These are phyloP conservation scores for Aviceda subcristata DNA, from an alignment of 2,113 vertebrate genomes.

Conservation along the genomic window DNA sequence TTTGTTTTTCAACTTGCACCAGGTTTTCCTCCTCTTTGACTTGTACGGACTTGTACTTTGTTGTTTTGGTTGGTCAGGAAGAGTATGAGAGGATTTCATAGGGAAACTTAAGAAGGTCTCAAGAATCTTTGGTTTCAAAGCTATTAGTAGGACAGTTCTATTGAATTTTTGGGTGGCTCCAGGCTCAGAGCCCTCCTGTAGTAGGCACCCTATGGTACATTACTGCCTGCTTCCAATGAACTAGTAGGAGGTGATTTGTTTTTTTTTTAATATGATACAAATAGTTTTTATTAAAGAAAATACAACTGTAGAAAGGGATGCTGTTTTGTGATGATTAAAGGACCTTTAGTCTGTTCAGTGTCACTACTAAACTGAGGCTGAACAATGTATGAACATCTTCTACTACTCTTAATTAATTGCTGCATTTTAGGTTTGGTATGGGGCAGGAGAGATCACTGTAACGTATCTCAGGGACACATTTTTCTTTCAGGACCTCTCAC, in stretches of 20 bases:
- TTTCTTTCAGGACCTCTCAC: not conserved
- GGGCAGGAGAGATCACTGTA: not conserved
- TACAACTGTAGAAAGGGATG: not conserved
- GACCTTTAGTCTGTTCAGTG: slow-evolving; percentile 31
- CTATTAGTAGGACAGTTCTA: slow-evolving; percentile 14
- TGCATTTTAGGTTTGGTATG: not conserved
- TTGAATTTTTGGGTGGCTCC: slow-evolving; percentile 55
- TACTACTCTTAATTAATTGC: not conserved
- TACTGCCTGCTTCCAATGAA: slow-evolving; percentile 26
- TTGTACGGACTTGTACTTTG: not conserved
- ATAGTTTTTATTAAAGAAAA: slow-evolving; percentile 68
- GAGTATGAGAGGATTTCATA: slow-evolving; percentile 33
- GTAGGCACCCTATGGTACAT: slow-evolving; percentile 42
- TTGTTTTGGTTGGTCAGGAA: slow-evolving; percentile 64
- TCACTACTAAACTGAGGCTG: not conserved
- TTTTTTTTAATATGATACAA: slow-evolving; percentile 43
- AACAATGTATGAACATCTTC: not conserved
- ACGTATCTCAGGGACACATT: not conserved
- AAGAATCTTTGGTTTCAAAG: slow-evolving; percentile 71
- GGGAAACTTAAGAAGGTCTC: slow-evolving; percentile 60
- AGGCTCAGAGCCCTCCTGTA: slow-evolving; percentile 53
- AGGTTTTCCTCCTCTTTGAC: slow-evolving; percentile 53
- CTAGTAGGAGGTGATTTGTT: slow-evolving; percentile 38
- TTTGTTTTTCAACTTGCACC: slow-evolving; percentile 42
- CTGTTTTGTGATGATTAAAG: slow-evolving; percentile 2